phyloP scores from a whole-genome alignment of 2,797 vertebrate genomes.

The Psittacula derbiana region DNA sequence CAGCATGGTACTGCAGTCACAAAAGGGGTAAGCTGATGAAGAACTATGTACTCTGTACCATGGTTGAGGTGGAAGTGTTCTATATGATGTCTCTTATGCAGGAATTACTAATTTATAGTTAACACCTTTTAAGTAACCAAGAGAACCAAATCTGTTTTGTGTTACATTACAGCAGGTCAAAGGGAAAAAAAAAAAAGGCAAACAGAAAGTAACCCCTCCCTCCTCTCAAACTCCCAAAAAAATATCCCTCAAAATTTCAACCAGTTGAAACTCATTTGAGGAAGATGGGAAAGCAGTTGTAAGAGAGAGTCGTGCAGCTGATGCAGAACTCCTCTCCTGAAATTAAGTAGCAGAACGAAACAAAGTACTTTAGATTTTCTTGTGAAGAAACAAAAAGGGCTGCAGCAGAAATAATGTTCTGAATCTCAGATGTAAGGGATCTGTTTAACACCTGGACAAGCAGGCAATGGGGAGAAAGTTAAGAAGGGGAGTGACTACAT shows the following conservation, averaged over 20 bases:
- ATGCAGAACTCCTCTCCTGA: background rate
- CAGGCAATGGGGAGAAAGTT: background rate
- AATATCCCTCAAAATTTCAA: background rate
- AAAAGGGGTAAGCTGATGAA: background rate
- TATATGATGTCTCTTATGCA: background rate
- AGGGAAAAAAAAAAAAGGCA: slow-evolving; percentile 2
- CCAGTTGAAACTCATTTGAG: slow-evolving; percentile 33
- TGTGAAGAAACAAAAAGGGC: background rate
- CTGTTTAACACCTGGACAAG: slow-evolving; percentile 37
- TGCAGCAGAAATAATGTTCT: background rate
- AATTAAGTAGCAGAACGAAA: slow-evolving; percentile 41
- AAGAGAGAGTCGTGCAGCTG: slow-evolving; percentile 27
- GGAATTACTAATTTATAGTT: slow-evolving; percentile 60
- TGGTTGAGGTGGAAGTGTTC: background rate
- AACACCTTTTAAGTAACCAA: slow-evolving; percentile 64
- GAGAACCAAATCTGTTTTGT: slow-evolving; percentile 62
- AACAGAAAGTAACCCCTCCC: background rate
- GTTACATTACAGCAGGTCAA: slow-evolving; percentile 55
- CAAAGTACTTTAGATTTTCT: slow-evolving; percentile 33
- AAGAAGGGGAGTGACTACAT: background rate
- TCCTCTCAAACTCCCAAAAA: background rate
- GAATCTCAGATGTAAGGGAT: background rate
- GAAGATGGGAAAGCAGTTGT: slow-evolving; percentile 36
- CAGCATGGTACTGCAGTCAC: background rate
- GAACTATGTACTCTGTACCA: background rate